Evolutionary conservation across 1,140 invertebrate species (phyloP).

Genomic region (Seison nebaliae): DNA sequence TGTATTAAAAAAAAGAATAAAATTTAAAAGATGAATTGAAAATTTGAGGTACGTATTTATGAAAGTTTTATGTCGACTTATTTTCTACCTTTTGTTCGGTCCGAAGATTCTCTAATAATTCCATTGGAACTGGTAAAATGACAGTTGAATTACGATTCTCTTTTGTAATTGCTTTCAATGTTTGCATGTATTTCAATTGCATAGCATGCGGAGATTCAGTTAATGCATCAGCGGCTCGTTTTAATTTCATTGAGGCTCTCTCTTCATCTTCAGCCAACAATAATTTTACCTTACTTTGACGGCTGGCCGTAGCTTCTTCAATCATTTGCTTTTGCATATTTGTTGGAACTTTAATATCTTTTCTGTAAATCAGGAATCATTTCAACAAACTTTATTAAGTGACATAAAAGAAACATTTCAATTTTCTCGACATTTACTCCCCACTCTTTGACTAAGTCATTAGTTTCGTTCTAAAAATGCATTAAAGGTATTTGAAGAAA

Average conservation of each 20-base stretch:
- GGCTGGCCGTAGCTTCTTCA: conserved; percentile 13
- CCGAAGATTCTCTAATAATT: conserved; percentile 7
- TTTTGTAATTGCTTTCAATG: conserved; percentile 68
- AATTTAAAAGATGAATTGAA: no score
- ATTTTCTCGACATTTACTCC: not conserved
- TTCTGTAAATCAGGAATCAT: conserved; percentile 12
- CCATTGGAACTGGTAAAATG: conserved; percentile 11
- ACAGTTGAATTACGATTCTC: conserved; percentile 42
- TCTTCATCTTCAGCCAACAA: conserved; percentile 13
- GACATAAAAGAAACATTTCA: conserved; percentile 7
- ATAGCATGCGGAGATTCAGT: conserved; percentile 41
- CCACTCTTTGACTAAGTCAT: conserved; percentile 2
- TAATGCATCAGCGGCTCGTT: conserved; percentile 11
- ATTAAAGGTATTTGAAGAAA: no score
- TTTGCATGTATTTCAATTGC: conserved; percentile 49
- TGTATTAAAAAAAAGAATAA: no score
- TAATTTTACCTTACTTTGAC: conserved; percentile 14
- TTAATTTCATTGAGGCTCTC: conserved; percentile 9
- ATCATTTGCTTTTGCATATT: conserved; percentile 13
- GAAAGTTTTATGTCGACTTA: no score
- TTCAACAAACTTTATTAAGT: not conserved
- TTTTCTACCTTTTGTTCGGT: no score
- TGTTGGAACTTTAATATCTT: conserved; percentile 13
- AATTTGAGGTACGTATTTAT: no score
- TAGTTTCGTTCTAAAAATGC: no score